Percentiles rank a stretch among this genome's conserved stretches.
Evolutionary conservation across 2,888 invertebrate species (phyloP).

Genomic region (Pyralis farinalis): DNA sequence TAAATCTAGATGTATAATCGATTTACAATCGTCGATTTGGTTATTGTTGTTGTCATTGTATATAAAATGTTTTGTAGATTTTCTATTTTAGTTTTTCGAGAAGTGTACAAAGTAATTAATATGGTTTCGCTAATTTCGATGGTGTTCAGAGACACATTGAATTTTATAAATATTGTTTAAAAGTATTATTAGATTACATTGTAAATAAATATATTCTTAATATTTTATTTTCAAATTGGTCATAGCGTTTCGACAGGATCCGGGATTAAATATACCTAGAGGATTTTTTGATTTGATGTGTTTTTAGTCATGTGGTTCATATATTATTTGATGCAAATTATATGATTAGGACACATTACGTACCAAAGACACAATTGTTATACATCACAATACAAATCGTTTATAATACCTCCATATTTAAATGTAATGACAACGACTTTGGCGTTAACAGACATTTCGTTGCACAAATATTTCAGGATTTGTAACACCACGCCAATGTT

Average conservation of each 20-base stretch:
- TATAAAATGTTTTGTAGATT: conserved; percentile 77
- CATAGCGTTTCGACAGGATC: conserved; percentile 30
- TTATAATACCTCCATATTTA: no score
- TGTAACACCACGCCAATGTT: no score
- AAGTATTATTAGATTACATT: conserved; percentile 77
- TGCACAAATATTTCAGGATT: no score
- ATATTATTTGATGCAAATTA: conserved; percentile 2
- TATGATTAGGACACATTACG: no score
- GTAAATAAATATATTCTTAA: conserved; percentile 71
- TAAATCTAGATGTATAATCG: conserved; percentile 43
- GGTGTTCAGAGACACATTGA: conserved; percentile 47
- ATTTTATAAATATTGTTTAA: conserved; percentile 77
- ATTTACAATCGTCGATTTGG: conserved; percentile 49
- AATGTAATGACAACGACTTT: no score
- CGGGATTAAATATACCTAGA: conserved; percentile 21
- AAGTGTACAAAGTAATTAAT: conserved; percentile 74
- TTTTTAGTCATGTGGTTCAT: conserved; percentile 33
- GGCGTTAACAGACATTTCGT: no score
- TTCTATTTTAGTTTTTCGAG: conserved; percentile 69
- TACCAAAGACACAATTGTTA: no score
- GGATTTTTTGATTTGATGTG: conserved; percentile 27
- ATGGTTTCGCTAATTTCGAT: conserved; percentile 55
- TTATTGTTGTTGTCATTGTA: conserved; percentile 74
- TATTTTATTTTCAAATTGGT: conserved; percentile 51
- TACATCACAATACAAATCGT: no score